These are phyloP conservation scores for Phengaris alcon DNA, from an alignment of 2,888 invertebrate genomes.

Conservation along the genomic window DNA sequence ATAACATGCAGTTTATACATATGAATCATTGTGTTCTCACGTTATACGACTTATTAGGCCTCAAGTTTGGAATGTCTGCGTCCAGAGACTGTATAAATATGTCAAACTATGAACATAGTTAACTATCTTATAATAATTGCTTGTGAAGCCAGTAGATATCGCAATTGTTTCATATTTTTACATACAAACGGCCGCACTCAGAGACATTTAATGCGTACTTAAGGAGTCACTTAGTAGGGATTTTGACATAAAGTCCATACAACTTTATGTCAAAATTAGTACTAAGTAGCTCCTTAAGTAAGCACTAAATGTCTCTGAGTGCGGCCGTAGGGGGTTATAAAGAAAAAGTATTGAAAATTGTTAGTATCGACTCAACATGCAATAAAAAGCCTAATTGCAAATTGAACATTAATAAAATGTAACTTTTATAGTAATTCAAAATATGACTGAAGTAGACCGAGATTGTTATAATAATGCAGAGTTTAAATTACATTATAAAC, in stretches of 20 bases:
- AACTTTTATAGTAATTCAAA: not conserved
- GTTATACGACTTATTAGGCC: not conserved
- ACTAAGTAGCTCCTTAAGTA: no score
- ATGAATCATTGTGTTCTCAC: conserved; percentile 66
- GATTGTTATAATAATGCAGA: not conserved
- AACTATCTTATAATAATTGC: not conserved
- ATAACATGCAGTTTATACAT: conserved; percentile 26
- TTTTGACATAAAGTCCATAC: no score
- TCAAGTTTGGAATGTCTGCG: conserved; percentile 7
- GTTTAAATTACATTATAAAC: conserved; percentile 32
- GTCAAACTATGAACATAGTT: not conserved
- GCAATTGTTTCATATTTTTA: not conserved
- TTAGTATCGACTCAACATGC: no score
- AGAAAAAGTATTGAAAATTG: no score
- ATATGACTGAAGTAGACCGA: not conserved
- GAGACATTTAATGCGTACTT: no score
- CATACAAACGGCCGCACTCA: no score
- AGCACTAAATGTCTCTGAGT: no score
- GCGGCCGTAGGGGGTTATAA: no score
- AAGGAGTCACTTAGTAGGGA: no score
- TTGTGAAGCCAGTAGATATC: not conserved
- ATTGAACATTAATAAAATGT: no score
- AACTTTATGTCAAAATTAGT: no score
- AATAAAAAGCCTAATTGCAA: no score
- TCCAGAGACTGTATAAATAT: not conserved